Evolutionary conservation across 2,797 vertebrate genomes (phyloP).

Genomic region (Falco naumanni): DNA sequence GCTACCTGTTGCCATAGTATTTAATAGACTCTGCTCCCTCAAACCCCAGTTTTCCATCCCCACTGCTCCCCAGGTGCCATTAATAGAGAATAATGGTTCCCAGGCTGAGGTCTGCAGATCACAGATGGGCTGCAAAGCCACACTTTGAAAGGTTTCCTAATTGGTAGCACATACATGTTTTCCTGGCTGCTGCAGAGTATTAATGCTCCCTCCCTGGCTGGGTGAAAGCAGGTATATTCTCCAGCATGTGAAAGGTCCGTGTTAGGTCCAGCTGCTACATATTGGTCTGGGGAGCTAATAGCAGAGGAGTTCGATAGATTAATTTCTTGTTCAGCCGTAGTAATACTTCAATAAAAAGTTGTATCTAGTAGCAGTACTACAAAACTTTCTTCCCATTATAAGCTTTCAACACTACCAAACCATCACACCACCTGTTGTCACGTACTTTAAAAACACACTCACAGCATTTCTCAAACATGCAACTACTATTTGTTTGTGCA

Average conservation of each 20-base stretch:
- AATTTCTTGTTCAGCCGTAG: not conserved
- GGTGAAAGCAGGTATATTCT: not conserved
- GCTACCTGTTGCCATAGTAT: conserved; percentile 61
- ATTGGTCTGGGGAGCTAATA: not conserved
- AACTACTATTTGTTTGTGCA: fast-evolving
- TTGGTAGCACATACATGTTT: not conserved
- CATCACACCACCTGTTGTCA: not conserved
- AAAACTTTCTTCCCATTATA: not conserved
- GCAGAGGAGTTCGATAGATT: not conserved
- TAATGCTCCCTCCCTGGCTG: not conserved
- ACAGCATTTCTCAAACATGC: not conserved
- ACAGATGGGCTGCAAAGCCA: conserved; percentile 38
- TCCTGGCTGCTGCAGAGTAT: conserved; percentile 1
- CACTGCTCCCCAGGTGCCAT: conserved; percentile 35
- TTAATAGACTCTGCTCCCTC: conserved; percentile 38
- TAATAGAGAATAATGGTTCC: conserved; percentile 52
- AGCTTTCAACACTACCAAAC: not conserved
- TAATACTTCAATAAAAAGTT: not conserved
- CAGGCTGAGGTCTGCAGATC: conserved; percentile 30
- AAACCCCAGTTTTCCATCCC: conserved; percentile 6
- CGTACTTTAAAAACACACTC: not conserved
- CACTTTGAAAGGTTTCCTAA: conserved; percentile 51
- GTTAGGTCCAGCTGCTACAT: not conserved
- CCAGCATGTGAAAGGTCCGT: not conserved
- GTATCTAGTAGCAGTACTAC: not conserved